A percentile compares a stretch with the other conserved stretches of the same genome.
These are phyloP conservation scores for Sitobion miscanthi DNA, from an alignment of 1,140 invertebrate species.

Conservation along the genomic window DNA sequence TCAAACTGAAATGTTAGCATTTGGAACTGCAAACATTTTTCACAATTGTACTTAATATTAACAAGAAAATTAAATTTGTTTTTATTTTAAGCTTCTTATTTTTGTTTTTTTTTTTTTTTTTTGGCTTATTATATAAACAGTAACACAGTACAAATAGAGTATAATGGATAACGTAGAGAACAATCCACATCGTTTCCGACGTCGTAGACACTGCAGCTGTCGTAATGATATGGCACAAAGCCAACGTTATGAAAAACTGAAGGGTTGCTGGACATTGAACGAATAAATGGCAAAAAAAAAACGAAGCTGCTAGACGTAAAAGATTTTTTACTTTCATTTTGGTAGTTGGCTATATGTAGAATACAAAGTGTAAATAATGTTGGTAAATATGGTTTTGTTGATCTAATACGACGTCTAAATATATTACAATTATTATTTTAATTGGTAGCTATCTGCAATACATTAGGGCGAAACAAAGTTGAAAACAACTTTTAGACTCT, in stretches of 20 bases:
- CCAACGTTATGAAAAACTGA: neutral
- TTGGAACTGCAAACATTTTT: neutral
- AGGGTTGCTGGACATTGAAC: neutral
- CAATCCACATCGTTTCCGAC: constrained; percentile 13
- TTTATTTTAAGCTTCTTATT: neutral
- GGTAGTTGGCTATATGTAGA: neutral
- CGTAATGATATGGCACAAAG: constrained; percentile 25
- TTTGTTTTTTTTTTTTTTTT: neutral
- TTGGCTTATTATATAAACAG: constrained; percentile 14
- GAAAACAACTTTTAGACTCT: neutral
- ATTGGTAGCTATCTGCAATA: neutral
- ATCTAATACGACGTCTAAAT: neutral
- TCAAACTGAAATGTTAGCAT: neutral
- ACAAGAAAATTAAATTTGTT: neutral
- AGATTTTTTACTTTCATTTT: neutral
- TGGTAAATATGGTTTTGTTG: neutral
- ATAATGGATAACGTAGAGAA: constrained; percentile 4
- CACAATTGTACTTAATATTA: neutral
- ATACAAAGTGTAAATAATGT: neutral
- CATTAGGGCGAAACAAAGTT: neutral
- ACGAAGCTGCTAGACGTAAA: neutral
- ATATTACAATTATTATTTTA: neutral
- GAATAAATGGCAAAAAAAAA: neutral
- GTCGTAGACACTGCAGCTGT: neutral
- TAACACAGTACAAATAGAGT: neutral